Percentiles rank a stretch among this genome's conserved stretches.
These are phyloP conservation scores for Cyanistes caeruleus DNA, from an alignment of 2,113 vertebrate genomes.

Conservation along the genomic window DNA sequence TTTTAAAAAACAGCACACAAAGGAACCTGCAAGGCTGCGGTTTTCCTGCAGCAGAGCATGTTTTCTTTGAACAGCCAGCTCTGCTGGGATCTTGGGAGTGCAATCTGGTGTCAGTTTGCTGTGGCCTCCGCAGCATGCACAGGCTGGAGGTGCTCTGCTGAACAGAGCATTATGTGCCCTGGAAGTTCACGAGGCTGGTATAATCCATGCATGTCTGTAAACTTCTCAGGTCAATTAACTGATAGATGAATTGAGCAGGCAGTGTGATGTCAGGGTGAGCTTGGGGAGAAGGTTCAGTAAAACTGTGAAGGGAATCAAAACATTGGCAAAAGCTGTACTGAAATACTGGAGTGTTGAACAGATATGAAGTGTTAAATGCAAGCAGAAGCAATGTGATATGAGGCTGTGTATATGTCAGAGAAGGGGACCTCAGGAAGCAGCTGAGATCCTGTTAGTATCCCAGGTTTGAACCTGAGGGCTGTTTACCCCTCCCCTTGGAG, in stretches of 20 bases:
- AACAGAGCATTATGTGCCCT: background rate
- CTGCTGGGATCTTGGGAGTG: background rate
- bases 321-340: background rate
- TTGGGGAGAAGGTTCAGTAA: background rate
- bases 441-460: background rate
- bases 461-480: background rate
- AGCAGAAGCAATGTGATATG: rapidly evolving
- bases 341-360: background rate
- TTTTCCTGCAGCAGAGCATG: background rate
- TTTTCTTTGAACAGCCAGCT: background rate
- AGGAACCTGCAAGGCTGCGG: background rate
- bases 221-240: background rate
- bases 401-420: background rate
- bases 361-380: background rate
- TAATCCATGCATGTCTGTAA: background rate
- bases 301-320: background rate
- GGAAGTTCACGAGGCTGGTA: background rate
- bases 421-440: background rate
- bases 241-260: background rate
- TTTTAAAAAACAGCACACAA: background rate
- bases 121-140: background rate
- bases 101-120: background rate
- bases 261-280: background rate
- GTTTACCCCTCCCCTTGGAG: rapidly evolving
- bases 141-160: background rate